phyloP scores from a whole-genome alignment of 53 echinoderm and acorn worm species.

The Luidia sarsii region DNA sequence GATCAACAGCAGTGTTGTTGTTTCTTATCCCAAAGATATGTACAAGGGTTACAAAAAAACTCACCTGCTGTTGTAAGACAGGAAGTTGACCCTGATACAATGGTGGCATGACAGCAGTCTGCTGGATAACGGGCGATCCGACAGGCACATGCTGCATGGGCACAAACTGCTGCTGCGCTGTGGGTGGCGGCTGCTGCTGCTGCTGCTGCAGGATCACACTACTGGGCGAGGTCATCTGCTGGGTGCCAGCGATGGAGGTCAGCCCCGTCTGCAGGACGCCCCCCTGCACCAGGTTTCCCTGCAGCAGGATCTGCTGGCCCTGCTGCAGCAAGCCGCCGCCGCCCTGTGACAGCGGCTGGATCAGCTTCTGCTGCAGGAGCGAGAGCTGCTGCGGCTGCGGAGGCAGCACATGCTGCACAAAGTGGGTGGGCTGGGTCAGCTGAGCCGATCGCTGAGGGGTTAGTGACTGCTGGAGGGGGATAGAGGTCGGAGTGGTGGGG shows the following conservation, averaged over 20 bases:
- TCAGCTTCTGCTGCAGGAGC: conserved; percentile 55
- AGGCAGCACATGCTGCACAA: conserved; percentile 45
- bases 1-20: too few species aligned
- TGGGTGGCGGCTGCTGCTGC: conserved; percentile 12
- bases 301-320: conserved; percentile 39
- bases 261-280: conserved; percentile 34
- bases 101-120: conserved; percentile 40
- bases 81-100: conserved; percentile 41
- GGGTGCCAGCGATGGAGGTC: background rate
- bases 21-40: too few species aligned
- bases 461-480: conserved; percentile 9
- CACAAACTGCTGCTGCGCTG: conserved; percentile 45
- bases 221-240: background rate
- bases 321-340: conserved; percentile 24
- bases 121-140: conserved; percentile 30
- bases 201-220: conserved; percentile 43
- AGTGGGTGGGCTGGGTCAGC: conserved; percentile 15
- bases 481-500: conserved; percentile 7
- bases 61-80: conserved; percentile 51
- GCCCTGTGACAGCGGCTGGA: conserved; percentile 60
- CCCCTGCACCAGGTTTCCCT: conserved; percentile 49
- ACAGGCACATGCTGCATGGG: conserved; percentile 26
- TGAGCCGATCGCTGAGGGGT: background rate
- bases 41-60: too few species aligned
- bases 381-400: conserved; percentile 60